A percentile compares a stretch with the other conserved stretches of the same genome.
phyloP scores from a whole-genome alignment of 1,140 invertebrate species.

The Branchinecta lindahli region DNA sequence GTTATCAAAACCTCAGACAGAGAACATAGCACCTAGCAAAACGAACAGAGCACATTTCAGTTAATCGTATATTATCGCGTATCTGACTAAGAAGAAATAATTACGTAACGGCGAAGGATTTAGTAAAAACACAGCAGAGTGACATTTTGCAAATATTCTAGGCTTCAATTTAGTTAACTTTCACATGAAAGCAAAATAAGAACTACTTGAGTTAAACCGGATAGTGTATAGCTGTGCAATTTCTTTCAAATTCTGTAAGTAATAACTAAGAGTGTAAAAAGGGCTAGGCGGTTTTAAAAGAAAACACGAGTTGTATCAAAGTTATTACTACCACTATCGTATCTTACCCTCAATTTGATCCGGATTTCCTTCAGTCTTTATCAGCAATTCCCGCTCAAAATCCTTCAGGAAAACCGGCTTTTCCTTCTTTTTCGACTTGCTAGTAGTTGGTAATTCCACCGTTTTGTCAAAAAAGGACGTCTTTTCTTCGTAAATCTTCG shows the following conservation, averaged over 20 bases:
- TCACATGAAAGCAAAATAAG: too few relatives aligned
- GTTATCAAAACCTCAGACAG: too few relatives aligned
- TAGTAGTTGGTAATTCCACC: slow-evolving; percentile 15
- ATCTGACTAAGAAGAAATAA: too few relatives aligned
- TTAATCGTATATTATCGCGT: too few relatives aligned
- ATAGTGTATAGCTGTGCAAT: neutral
- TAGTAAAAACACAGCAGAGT: too few relatives aligned
- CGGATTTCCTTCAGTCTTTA: slow-evolving; percentile 47
- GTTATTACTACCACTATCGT: too few relatives aligned
- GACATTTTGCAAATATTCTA: too few relatives aligned
- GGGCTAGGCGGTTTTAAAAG: neutral
- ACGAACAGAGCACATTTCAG: too few relatives aligned
- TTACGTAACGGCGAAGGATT: too few relatives aligned
- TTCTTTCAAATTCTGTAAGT: neutral
- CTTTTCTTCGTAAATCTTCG: slow-evolving; percentile 64
- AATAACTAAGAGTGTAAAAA: slow-evolving; percentile 11
- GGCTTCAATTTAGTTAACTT: too few relatives aligned
- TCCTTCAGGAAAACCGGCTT: slow-evolving; percentile 55
- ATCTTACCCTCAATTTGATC: slow-evolving; percentile 37
- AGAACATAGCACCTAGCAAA: too few relatives aligned
- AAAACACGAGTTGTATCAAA: neutral
- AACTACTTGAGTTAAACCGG: too few relatives aligned
- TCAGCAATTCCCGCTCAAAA: slow-evolving; percentile 58
- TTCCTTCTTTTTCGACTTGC: slow-evolving; percentile 31
- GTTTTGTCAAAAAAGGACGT: slow-evolving; percentile 51